Percentiles rank a stretch among this genome's conserved stretches.
Conservation (phyloP, 2,888 invertebrate genomes). For the Leptopterna dolabrata region DNA sequence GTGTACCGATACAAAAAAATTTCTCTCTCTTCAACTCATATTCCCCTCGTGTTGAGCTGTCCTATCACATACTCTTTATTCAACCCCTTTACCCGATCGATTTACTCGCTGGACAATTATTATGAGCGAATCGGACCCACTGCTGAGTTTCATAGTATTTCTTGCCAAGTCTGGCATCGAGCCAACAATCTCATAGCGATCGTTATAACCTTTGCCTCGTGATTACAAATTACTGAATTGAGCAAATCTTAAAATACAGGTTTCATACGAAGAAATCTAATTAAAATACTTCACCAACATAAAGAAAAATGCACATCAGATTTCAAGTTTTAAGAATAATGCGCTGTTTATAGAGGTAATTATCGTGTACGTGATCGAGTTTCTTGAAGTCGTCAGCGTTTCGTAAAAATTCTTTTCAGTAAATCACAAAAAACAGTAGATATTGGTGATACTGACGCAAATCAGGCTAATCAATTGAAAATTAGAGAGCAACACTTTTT, state of each 20-base stretch:
- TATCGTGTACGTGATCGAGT: neutral
- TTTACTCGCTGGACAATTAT: neutral
- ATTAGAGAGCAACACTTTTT: too few species aligned
- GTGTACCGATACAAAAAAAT: too few species aligned
- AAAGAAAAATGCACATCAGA: neutral
- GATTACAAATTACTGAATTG: neutral
- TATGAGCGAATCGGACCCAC: neutral
- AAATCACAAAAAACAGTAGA: neutral
- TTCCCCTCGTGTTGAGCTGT: too few species aligned
- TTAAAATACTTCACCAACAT: neutral
- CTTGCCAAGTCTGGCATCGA: neutral
- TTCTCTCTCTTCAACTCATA: too few species aligned
- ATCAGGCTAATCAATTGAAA: neutral
- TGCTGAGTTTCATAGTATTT: neutral
- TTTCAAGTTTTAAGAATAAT: neutral
- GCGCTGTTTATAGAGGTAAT: neutral
- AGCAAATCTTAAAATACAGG: neutral
- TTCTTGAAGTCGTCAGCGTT: too few species aligned
- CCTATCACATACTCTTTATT: too few species aligned
- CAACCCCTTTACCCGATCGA: too few species aligned
- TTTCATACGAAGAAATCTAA: neutral
- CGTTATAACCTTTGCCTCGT: neutral
- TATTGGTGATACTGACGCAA: neutral
- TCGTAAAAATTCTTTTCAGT: too few species aligned
- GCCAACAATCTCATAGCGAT: neutral